Base-by-base conservation (phyloP, 2,113 vertebrate genomes). In the Larimichthys polyactis region DNA sequence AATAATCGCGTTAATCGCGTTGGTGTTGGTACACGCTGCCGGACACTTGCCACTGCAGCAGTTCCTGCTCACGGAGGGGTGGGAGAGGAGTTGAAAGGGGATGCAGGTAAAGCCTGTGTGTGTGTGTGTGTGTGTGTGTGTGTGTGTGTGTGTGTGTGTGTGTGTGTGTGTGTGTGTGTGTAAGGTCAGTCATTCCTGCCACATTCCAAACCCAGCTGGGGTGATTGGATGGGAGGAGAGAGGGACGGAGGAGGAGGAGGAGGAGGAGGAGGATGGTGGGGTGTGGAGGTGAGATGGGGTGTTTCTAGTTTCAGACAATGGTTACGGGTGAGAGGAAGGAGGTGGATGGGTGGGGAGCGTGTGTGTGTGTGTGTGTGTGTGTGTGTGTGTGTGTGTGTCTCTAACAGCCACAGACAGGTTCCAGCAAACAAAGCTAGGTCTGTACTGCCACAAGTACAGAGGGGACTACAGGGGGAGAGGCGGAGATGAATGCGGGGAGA, bases 391-490 rank as follows among this genome's bases (percentile, higher is more conserved):
- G 87, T 58, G 71, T 63, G 78, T 58, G 66, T 62, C 71, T 55
- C 49, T 75, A 80, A 86, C 85, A 91, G 87, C 81, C 79, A 81
- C 70, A 91, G 91, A 91, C 92, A 93, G 91, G 89, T 90, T 89
- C 81, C 71, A 75, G 94, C 94, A 95, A 95, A 96, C 96, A 98
- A 98, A 97, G 97, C 96, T 95, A 88, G 89, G 94, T 96, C 95
- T 97, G 96, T 97, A 81, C 88, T 83, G 86, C 88, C 91, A 96
- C 94, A 97, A 96, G 96, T 96, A 96, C 93, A 93, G 90, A 91
- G 75, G 57, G 64, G 78, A 72, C 19, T 48, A 60, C 71, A 86
- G 92, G 91, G 87, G 89, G 91, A 68, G 52, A 71, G 69, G 36
- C 36, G 62, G 63, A 67, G 86, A 46, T 75, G 73, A 77, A 76